Conservation (phyloP, 1,140 invertebrate genomes). For the Formica selysi region DNA sequence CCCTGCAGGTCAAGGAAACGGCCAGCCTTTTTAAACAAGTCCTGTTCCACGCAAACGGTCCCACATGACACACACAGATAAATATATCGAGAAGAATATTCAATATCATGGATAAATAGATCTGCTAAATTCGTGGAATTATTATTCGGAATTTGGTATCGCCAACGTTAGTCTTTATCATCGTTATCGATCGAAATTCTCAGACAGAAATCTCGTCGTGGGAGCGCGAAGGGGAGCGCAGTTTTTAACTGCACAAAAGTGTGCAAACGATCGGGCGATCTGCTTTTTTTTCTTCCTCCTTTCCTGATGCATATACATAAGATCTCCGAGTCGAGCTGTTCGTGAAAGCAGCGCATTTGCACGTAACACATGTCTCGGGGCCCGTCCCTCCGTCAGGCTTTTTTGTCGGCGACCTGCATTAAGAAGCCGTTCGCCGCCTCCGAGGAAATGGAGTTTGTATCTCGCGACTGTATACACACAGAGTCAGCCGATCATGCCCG, state of each 20-base stretch:
- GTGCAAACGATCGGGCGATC: constrained; percentile 22
- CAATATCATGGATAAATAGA: background rate
- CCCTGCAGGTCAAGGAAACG: background rate
- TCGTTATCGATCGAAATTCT: background rate
- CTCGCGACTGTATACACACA: constrained; percentile 11
- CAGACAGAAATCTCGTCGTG: background rate
- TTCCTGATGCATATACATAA: constrained; percentile 1
- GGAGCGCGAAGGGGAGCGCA: background rate
- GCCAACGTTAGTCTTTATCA: background rate
- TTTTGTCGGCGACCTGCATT: constrained; percentile 54
- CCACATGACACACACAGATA: background rate
- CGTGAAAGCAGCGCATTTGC: constrained; percentile 68
- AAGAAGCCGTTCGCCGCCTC: constrained; percentile 23
- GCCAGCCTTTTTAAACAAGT: constrained; percentile 11
- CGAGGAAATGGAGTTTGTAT: constrained; percentile 65
- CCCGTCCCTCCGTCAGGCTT: constrained; percentile 36
- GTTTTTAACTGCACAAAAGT: constrained; percentile 11
- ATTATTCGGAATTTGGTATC: background rate
- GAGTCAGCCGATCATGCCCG: constrained; percentile 24
- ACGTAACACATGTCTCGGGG: constrained; percentile 67
- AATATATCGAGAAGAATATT: background rate
- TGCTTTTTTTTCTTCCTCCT: background rate
- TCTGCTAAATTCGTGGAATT: background rate
- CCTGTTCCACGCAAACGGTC: constrained; percentile 28
- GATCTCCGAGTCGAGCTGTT: constrained; percentile 38